These are phyloP conservation scores for Lasioglossum baleicum DNA, from an alignment of 1,140 invertebrate genomes.

Conservation along the genomic window DNA sequence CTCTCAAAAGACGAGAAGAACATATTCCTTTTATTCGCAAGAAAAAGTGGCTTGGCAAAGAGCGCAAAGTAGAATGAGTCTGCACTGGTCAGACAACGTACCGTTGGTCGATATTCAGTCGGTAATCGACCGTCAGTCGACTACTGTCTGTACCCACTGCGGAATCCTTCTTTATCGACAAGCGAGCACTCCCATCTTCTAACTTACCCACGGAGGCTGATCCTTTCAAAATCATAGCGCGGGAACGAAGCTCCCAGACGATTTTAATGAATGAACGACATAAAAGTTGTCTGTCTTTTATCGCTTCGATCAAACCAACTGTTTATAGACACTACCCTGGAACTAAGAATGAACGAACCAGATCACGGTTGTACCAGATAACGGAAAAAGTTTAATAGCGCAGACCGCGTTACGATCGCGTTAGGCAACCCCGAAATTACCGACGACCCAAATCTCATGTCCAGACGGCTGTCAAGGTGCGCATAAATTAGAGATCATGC, in stretches of 20 bases:
- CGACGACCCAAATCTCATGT: slow-evolving; percentile 55
- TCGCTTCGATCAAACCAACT: too few relatives aligned
- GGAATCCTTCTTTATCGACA: slow-evolving; percentile 57
- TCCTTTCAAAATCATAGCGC: background rate
- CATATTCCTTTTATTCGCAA: background rate
- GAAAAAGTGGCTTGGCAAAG: background rate
- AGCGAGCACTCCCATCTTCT: background rate
- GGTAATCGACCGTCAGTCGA: slow-evolving; percentile 34
- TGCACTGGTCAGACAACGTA: slow-evolving; percentile 6
- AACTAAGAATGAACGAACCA: too few relatives aligned
- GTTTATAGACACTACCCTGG: too few relatives aligned
- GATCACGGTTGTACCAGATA: too few relatives aligned
- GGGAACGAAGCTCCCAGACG: background rate
- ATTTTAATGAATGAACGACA: too few relatives aligned
- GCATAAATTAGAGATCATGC: slow-evolving; percentile 38
- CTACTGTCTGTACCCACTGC: slow-evolving; percentile 43
- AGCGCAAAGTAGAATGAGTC: background rate
- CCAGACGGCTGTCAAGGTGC: slow-evolving; percentile 51
- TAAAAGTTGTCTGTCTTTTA: too few relatives aligned
- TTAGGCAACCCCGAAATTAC: slow-evolving; percentile 55
- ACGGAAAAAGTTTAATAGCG: slow-evolving; percentile 48
- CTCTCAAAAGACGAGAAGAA: background rate
- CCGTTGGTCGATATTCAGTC: slow-evolving; percentile 17
- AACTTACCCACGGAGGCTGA: background rate
- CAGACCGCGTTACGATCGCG: slow-evolving; percentile 49